phyloP scores from a whole-genome alignment of 2,888 invertebrate genomes.

The Dolichopus griseipennis region DNA sequence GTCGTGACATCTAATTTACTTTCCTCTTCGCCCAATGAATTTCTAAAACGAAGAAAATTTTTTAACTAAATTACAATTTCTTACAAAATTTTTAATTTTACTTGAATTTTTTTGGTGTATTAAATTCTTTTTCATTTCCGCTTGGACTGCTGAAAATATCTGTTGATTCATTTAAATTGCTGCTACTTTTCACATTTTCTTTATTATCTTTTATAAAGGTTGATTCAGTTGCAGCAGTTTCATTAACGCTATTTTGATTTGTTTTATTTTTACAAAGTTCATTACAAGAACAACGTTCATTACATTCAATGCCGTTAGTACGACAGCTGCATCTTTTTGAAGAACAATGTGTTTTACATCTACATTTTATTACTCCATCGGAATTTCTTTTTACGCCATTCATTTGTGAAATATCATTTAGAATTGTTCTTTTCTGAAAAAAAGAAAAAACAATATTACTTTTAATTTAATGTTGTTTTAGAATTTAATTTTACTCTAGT shows the following conservation, averaged over 20 bases:
- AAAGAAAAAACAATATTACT: not conserved
- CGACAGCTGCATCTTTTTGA: constrained; percentile 53
- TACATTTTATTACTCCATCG: constrained; percentile 52
- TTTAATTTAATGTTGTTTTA: not conserved
- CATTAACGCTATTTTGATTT: not conserved
- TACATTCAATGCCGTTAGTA: constrained; percentile 46
- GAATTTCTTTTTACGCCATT: constrained; percentile 46
- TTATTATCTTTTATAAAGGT: too few species aligned
- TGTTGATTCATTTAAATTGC: constrained; percentile 10
- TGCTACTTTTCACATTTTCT: not conserved
- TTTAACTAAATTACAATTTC: constrained; percentile 7
- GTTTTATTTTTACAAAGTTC: constrained; percentile 41
- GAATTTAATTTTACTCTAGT: not conserved
- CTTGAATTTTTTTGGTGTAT: constrained; percentile 12
- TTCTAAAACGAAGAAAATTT: constrained; percentile 10
- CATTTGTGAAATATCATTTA: not conserved
- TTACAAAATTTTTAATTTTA: not conserved
- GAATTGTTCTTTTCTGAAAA: not conserved
- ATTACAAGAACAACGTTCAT: constrained; percentile 48
- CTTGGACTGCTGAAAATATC: not conserved
- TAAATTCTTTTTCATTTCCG: not conserved
- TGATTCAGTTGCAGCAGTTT: too few species aligned
- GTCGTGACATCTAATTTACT: constrained; percentile 14
- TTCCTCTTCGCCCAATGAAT: constrained; percentile 10
- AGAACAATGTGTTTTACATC: constrained; percentile 50